Evolutionary conservation across 2,797 vertebrate species (phyloP), one percentile per base, ranked within the genome.

Genomic region (Danio jaintianensis): DNA sequence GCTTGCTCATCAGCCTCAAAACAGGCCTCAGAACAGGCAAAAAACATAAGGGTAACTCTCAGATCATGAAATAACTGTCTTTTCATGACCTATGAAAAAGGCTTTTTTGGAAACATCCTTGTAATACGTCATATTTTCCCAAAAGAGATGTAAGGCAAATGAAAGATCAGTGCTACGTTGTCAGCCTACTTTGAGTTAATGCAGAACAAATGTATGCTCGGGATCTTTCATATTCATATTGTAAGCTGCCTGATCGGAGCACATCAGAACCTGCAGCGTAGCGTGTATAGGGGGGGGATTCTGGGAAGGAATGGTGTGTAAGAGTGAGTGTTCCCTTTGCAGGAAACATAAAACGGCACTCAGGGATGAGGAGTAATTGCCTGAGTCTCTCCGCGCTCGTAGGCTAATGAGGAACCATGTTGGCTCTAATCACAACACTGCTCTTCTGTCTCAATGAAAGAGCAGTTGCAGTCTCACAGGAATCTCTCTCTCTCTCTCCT

Each of bases 261-360:
- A 83, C 84, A 84, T 87, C 84, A 87, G 75, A 81, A 73, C 80
- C 67, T 79, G 78, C 82, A 79, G 80, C 62, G 78, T 81, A 83
- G 78, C 78, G 68, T 82, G 80, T 76, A 69, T 22, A 63, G 75
- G 70, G 18, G 70, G 75, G 29, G 74, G 55, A 71, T 69, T 81
- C 75, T 73, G 47, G 58, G 74, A 50, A 80, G 64, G 62, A 68
- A 55, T 45, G 50, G 62, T 74, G 50, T 42, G 22, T n/a, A 36
- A 16, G 48, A 58, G 56, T 48, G 76, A 43, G 40, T 40, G 59
- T 71, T 78, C 71, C 59, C 82, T 91, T 92, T 89, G 89, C 91
- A 93, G 94, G 92, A 93, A 94, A 95, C 93, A 94, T 90, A 92
- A 94, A 95, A 94, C 93, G 94, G 93, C 94, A 95, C 95, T 97